phyloP scores from a whole-genome alignment of 2,888 invertebrate species.

The Neoaliturus tenellus region DNA sequence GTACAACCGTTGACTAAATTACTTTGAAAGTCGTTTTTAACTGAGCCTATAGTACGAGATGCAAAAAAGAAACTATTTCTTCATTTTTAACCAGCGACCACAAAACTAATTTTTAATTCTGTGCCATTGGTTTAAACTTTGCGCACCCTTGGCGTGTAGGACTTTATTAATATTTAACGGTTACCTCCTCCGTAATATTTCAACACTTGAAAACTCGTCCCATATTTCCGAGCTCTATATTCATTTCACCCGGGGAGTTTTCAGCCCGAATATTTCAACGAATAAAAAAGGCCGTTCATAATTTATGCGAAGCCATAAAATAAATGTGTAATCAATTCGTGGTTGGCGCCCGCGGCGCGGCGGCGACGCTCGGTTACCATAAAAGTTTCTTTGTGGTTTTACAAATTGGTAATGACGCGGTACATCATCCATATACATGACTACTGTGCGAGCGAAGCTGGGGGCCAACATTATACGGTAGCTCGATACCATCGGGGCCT shows the following conservation, averaged over 20 bases:
- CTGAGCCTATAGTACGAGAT: too few species aligned
- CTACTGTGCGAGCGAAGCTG: slow-evolving; percentile 29
- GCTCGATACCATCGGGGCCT: slow-evolving; percentile 44
- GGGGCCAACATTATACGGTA: slow-evolving; percentile 41
- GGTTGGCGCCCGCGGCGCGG: neutral
- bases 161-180: neutral
- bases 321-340: slow-evolving; percentile 38
- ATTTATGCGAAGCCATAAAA: slow-evolving; percentile 42
- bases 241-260: slow-evolving; percentile 26
- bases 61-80: too few species aligned
- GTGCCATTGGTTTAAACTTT: too few species aligned
- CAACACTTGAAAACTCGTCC: neutral
- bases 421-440: slow-evolving; percentile 46
- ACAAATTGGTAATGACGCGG: slow-evolving; percentile 47
- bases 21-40: too few species aligned
- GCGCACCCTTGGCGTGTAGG: too few species aligned
- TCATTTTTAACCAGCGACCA: too few species aligned
- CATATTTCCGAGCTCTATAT: neutral
- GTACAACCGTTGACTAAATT: too few species aligned
- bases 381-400: slow-evolving; percentile 20
- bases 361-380: neutral
- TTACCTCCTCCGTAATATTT: neutral
- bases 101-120: too few species aligned
- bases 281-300: slow-evolving; percentile 7
- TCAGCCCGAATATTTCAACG: slow-evolving; percentile 1